Evolutionary conservation across 2,113 vertebrate species (phyloP).

Genomic region (Aleadryas rufinucha): DNA sequence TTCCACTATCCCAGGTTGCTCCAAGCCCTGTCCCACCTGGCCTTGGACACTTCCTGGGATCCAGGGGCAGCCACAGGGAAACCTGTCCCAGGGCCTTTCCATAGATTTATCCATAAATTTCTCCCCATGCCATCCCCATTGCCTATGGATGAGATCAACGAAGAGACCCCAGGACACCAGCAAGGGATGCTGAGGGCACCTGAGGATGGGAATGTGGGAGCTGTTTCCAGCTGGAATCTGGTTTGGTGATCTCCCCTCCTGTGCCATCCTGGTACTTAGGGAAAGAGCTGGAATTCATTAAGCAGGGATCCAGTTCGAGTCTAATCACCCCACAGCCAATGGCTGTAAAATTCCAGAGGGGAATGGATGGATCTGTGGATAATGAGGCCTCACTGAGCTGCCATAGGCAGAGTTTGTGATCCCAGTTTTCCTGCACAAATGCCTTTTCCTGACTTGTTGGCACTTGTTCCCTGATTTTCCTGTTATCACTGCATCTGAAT

Average conservation of each 20-base stretch:
- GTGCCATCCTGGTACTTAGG: background rate
- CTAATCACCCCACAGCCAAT: background rate
- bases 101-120: background rate
- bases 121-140: background rate
- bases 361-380: background rate
- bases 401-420: background rate
- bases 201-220: background rate
- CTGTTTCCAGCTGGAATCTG: background rate
- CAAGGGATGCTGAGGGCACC: background rate
- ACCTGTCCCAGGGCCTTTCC: background rate
- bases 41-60: background rate
- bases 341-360: background rate
- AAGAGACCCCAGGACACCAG: background rate
- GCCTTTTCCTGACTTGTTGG: background rate
- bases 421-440: background rate
- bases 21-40: background rate
- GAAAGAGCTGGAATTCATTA: background rate
- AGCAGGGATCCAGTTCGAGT: background rate
- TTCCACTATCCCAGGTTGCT: background rate
- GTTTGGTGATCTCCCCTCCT: background rate
- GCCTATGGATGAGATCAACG: background rate
- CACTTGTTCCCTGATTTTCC: background rate
- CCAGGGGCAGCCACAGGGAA: background rate
- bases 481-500: background rate
- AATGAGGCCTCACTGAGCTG: background rate